These are phyloP conservation scores for Dasyurus viverrinus DNA, from an alignment of 2,113 vertebrate genomes.

Conservation along the genomic window DNA sequence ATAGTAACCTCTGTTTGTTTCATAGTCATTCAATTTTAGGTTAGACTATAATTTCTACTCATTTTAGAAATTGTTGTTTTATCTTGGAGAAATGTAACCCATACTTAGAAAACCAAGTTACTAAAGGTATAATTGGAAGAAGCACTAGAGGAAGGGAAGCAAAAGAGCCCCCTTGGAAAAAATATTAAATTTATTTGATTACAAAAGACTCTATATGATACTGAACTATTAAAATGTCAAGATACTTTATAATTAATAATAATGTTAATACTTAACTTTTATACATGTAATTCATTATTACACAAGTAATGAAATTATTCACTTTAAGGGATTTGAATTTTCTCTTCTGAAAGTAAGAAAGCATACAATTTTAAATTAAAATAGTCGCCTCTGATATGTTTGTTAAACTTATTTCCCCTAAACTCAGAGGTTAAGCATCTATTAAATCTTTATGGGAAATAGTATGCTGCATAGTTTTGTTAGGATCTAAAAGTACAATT, in stretches of 20 bases:
- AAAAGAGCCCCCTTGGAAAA: background rate
- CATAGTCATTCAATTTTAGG: background rate
- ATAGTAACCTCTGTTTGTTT: background rate
- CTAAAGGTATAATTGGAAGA: background rate
- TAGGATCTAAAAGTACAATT: slow-evolving; percentile 61
- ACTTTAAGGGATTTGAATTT: slow-evolving; percentile 63
- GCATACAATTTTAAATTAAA: slow-evolving; percentile 48
- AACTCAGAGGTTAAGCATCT: slow-evolving; percentile 61
- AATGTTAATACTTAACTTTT: too few relatives aligned
- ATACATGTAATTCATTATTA: background rate
- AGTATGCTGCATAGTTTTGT: slow-evolving; percentile 63
- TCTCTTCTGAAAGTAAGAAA: slow-evolving; percentile 61
- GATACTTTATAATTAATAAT: slow-evolving; percentile 50
- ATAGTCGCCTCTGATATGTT: slow-evolving; percentile 63
- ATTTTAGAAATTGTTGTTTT: slow-evolving; percentile 30
- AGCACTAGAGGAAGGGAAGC: background rate
- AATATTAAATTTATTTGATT: slow-evolving; percentile 2
- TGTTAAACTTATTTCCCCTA: slow-evolving; percentile 66
- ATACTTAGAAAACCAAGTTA: background rate
- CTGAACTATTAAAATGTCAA: slow-evolving; percentile 56
- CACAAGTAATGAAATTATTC: background rate
- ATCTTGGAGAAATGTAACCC: slow-evolving; percentile 13
- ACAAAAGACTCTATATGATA: slow-evolving; percentile 61
- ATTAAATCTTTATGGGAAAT: slow-evolving; percentile 66
- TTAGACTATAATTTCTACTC: slow-evolving; percentile 43